Base-by-base conservation (phyloP, 2,797 vertebrate genomes). In the Sebastes aleutianus region DNA sequence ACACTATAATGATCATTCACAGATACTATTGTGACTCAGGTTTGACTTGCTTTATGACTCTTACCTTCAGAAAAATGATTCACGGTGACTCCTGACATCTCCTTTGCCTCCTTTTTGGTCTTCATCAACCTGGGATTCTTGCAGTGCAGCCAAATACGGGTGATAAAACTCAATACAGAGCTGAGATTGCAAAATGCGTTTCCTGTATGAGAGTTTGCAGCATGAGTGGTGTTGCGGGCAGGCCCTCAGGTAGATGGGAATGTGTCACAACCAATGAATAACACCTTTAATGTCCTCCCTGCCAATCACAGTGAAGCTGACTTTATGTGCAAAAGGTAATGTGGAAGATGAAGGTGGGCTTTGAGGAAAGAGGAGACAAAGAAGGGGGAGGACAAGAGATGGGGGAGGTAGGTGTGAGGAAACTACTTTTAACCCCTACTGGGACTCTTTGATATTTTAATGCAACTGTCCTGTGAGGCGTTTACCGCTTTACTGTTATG, bases 61-160 rank as follows among this genome's bases (percentile, higher is more conserved):
- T 87, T 93, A 95, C 94, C 94, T 90, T 94, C 84, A 71, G 86
- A 67, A 50, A 90, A 94, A 24, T 4, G 58, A 67, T 88, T 95
- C 62, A 85, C 70, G 3, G 66, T 92, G 76, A 93, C 90, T 72
- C 53, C 88, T 13, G 87, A 66, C 57, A 84, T 90, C 22, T 92
- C 84, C 26, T 22, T 9, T 0, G 16, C 39, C 62, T 92, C 66
- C 63, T 84, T 87, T 70, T 80, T 83, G n/a, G n/a, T 63, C 70
- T 87, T 89, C 93, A 89, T 93, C 3, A 8, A 6, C 12, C n/a
- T 2, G 14, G 9, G 10, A 20, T 66, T 69, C 27, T 56, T 80
- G 29, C n/a, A 29, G 6, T 13, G 22, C 6, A 57, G 66, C 26
- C 13, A 80, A 47, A 64, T 62, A 29, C 2, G 12, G 14, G 11